These are phyloP conservation scores for Stenodema calcarata DNA, from an alignment of 2,888 invertebrate genomes.

Conservation along the genomic window DNA sequence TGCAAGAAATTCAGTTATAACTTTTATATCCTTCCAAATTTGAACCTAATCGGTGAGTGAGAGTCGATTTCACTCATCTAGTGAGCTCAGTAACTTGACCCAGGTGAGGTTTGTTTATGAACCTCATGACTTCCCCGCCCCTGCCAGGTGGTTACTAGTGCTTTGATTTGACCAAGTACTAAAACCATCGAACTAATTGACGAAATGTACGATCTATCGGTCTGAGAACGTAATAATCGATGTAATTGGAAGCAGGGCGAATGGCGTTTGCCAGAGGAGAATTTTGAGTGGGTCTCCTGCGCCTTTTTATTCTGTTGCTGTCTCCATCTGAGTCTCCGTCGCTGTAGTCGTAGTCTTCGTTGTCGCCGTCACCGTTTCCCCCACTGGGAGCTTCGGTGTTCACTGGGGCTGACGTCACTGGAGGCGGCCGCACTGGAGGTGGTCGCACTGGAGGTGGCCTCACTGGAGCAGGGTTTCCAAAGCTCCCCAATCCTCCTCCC, in stretches of 20 bases:
- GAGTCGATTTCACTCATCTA: no score
- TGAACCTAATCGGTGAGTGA: no score
- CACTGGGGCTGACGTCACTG: background rate
- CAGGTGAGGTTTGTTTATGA: no score
- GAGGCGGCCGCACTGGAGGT: no score
- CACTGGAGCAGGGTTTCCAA: background rate
- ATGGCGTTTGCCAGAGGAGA: background rate
- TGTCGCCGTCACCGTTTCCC: slow-evolving; percentile 30
- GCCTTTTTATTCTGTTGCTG: slow-evolving; percentile 47
- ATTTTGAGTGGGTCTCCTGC: slow-evolving; percentile 13
- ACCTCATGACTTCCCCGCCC: no score
- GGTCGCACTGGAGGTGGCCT: background rate
- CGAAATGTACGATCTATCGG: slow-evolving; percentile 48
- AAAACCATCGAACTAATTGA: slow-evolving; percentile 48
- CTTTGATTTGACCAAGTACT: background rate
- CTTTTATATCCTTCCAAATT: no score
- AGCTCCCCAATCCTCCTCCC: background rate
- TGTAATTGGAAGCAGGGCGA: slow-evolving; percentile 19
- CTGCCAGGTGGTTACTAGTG: background rate
- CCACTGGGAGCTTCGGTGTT: background rate
- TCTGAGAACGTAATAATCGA: slow-evolving; percentile 47
- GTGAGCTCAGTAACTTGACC: no score
- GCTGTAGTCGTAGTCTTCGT: slow-evolving; percentile 51
- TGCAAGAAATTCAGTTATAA: no score
- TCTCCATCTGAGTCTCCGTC: slow-evolving; percentile 15